Evolutionary conservation across 2,888 invertebrate genomes (phyloP).

Genomic region (Autographa pulchrina): DNA sequence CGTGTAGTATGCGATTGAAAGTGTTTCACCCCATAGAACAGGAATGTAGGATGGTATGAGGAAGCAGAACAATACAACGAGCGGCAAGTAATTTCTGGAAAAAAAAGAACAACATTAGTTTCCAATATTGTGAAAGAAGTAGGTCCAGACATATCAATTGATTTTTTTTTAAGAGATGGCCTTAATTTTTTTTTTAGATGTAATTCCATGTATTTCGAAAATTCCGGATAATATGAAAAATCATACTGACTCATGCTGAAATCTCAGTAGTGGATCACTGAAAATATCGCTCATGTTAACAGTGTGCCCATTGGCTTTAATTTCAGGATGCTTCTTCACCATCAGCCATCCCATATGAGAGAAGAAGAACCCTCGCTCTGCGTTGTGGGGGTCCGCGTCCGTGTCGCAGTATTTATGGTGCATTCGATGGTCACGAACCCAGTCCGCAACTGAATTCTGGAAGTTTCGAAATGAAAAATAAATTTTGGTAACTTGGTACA

Average conservation of each 20-base stretch:
- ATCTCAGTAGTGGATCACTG: conserved; percentile 19
- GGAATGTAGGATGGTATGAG: too few species aligned
- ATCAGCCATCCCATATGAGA: conserved; percentile 98
- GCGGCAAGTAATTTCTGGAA: too few species aligned
- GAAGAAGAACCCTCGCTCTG: conserved; percentile 97
- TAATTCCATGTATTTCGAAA: too few species aligned
- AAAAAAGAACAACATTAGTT: too few species aligned
- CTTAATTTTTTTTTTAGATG: too few species aligned
- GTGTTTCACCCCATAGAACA: too few species aligned
- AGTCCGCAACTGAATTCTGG: conserved; percentile 89
- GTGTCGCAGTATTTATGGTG: conserved; percentile 96
- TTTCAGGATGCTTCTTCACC: conserved; percentile 92
- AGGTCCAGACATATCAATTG: too few species aligned
- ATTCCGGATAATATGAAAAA: not conserved
- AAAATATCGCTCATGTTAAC: conserved; percentile 24
- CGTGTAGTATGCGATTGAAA: too few species aligned
- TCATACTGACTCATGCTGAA: conserved; percentile 24
- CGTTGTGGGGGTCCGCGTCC: conserved; percentile 97
- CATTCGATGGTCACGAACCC: conserved; percentile 33
- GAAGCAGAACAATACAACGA: too few species aligned
- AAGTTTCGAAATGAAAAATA: not conserved
- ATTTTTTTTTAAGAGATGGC: too few species aligned
- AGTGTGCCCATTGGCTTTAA: not conserved
- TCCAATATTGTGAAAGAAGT: too few species aligned
- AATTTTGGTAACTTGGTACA: too few species aligned